A percentile compares a stretch with the other conserved stretches of the same genome.
Conservation (phyloP, 1,140 invertebrate species). For the Bombus balteatus region DNA sequence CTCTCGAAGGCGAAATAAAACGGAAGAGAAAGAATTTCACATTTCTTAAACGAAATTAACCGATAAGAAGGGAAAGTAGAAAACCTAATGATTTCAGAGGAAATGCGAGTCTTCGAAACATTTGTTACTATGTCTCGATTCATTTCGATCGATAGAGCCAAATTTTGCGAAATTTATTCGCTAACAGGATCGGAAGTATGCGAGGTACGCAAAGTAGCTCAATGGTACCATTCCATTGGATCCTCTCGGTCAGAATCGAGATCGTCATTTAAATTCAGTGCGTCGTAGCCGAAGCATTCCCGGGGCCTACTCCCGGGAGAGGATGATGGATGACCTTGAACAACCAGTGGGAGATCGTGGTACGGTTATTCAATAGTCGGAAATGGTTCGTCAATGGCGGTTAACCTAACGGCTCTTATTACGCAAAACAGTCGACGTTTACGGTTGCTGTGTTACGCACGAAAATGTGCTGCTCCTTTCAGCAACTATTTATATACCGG, state of each 20-base stretch:
- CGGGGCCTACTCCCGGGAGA: neutral
- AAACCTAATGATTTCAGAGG: too few relatives aligned
- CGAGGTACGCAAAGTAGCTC: neutral
- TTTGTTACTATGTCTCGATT: too few relatives aligned
- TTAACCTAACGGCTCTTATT: constrained; percentile 50
- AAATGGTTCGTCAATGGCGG: constrained; percentile 57
- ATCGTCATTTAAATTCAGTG: constrained; percentile 24
- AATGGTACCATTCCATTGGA: neutral
- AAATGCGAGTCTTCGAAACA: too few relatives aligned
- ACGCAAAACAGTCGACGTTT: constrained; percentile 42
- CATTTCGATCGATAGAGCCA: too few relatives aligned
- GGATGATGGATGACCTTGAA: constrained; percentile 41
- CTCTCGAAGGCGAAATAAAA: neutral
- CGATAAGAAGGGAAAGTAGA: too few relatives aligned
- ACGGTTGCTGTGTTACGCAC: constrained; percentile 44
- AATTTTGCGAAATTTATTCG: neutral
- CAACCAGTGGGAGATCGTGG: constrained; percentile 13
- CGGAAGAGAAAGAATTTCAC: neutral
- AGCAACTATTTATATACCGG: constrained; percentile 11
- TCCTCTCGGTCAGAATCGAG: neutral
- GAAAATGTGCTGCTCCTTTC: constrained; percentile 35
- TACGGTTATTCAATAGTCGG: constrained; percentile 51
- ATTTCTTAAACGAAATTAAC: neutral
- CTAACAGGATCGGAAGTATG: neutral
- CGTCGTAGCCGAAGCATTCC: neutral